These are phyloP conservation scores for Meandrina meandrites DNA, from an alignment of 92 coral and sea anemone species.

Conservation along the genomic window DNA sequence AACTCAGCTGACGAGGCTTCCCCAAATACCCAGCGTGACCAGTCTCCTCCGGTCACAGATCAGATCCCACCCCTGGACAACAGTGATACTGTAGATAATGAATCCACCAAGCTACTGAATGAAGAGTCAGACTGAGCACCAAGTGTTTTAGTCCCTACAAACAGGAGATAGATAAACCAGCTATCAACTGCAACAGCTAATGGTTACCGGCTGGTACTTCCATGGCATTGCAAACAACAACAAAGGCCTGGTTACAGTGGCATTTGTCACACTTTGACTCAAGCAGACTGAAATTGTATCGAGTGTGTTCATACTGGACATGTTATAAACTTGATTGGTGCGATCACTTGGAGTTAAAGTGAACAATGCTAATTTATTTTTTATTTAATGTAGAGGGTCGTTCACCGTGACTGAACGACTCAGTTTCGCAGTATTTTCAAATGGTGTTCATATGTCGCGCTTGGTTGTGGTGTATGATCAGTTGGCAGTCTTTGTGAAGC, in stretches of 20 bases:
- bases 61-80: slow-evolving; percentile 43
- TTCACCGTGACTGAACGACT: slow-evolving; percentile 17
- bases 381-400: slow-evolving; percentile 47
- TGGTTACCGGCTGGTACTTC: background rate
- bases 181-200: slow-evolving; percentile 9
- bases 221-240: background rate
- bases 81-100: slow-evolving; percentile 29
- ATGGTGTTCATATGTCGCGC: slow-evolving; percentile 11
- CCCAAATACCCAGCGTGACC: slow-evolving; percentile 39
- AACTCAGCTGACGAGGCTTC: slow-evolving; percentile 88
- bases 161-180: background rate
- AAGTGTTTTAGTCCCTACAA: slow-evolving; percentile 8
- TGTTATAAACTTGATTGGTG: slow-evolving; percentile 14
- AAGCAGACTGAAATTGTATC: background rate
- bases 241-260: slow-evolving; percentile 32
- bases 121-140: slow-evolving; percentile 47
- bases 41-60: slow-evolving; percentile 31
- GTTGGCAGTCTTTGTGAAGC: background rate
- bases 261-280: slow-evolving; percentile 38
- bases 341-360: slow-evolving; percentile 32
- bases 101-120: slow-evolving; percentile 38
- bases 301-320: background rate
- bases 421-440: slow-evolving; percentile 13
- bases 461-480: slow-evolving; percentile 4
- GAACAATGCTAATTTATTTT: slow-evolving; percentile 53